Base-by-base conservation (phyloP, 2,888 invertebrate species). In the Pterostichus niger region DNA sequence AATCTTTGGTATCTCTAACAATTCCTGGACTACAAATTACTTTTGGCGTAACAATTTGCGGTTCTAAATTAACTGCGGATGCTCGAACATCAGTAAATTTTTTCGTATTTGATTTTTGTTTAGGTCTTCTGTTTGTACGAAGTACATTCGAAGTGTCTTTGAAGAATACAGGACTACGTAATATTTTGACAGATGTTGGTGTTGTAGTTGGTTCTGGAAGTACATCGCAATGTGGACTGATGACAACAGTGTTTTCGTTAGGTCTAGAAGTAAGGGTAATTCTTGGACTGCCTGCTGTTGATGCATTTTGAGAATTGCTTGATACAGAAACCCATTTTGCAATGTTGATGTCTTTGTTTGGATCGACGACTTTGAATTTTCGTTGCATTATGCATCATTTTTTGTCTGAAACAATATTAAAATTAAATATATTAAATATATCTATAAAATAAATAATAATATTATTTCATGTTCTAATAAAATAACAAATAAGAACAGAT, bases 361-460 rank as follows among this genome's bases (percentile, higher is more conserved):
- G 68, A 44, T 71, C 68, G 44, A 44, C 15, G 10, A 75, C 52
- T 75, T 52, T 49, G 52, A 49, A 75, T 75, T 75, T 75, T 75
- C 52, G 75, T 52, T 52, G 52, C 52, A 52, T 75, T 49, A 13
- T 64, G 31, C 35, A 64, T 13, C 33, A 64, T 64, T 64, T 35
- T 35, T 13, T 13, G 10, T 40, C 40, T 49, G 49, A 10, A 11
- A 49, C 3, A 10, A 49, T 9, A 59, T 11, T 6, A 59, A 61
- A 61, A 31, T 61, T n/a, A 31, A 59, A 59, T 33, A 33, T 64
- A 10, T n/a, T 46, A 49, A 49, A 5, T 49, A 13, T n/a, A 13
- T 49, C 49, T 49, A 6, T 49, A 9, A 49, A 6, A 49, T 31
- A 13, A 49, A 13, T 59, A 59, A 13, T 59, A 59, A 59, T 11